Evolutionary conservation across 2,113 vertebrate species (phyloP), one percentile per base, ranked within the genome.

Genomic region (Albula glossodonta): DNA sequence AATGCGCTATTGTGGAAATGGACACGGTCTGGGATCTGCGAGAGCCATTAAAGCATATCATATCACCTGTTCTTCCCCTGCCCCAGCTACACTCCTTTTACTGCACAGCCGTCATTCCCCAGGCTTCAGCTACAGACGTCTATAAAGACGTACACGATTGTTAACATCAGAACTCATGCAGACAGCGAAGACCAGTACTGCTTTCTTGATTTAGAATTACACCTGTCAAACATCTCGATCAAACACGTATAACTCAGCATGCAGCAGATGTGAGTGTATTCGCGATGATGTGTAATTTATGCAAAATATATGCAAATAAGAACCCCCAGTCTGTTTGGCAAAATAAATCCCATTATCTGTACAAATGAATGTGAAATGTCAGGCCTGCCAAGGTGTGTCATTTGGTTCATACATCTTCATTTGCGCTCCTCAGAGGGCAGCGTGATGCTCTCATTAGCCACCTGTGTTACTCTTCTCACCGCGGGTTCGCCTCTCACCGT

Each of bases 381-480:
- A 7, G n/a, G 70, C 74, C 84, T 81, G 85, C 84, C 89, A 89
- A 66, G 84, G 11, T 66, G 83, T 79, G 83, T 92, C 86, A 86
- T 51, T 89, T 88, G 82, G 85, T 0, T 0, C 78, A 88, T 86
- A 85, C 9, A 90, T 93, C 80, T 87, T 88, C 85, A 89, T 89
- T 90, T 86, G 83, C 83, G 80, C 84, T 88, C 25, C 88, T 78
- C 87, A 88, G 82, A 83, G 84, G 86, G 88, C 87, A 19, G 0
- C 87, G 88, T 77, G 84, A 90, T 85, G 77, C 4, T 31, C 31
- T 60, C 86, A 74, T 87, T 91, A 84, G 88, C 88, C 88, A 89
- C 90, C 86, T 92, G 90, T 83, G 88, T 87, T 89, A 85, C 70
- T 5, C 19, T 88, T 93, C 91, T 89, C 52, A 88, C 88, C 88